Conservation (phyloP, 2,113 vertebrate genomes). For the Cebidichthys violaceus region DNA sequence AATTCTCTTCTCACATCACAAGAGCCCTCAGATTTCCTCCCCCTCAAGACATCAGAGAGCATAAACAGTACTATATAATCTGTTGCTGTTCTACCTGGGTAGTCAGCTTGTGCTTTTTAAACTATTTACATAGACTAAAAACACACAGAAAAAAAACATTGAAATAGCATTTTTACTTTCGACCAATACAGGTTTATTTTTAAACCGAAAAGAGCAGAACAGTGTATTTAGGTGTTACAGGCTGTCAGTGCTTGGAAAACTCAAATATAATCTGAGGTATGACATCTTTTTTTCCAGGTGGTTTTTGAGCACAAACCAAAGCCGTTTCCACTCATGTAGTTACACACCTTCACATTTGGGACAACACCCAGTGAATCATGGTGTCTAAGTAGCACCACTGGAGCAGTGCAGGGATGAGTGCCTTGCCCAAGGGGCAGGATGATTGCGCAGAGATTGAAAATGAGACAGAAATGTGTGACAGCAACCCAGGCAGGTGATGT, state of each 20-base stretch:
- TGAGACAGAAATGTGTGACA: constrained; percentile 48
- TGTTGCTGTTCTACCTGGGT: constrained; percentile 20
- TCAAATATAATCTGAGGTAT: too few species aligned
- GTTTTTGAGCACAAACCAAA: not conserved
- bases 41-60: constrained; percentile 23
- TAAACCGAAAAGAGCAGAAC: not conserved
- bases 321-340: constrained; percentile 16
- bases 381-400: not conserved
- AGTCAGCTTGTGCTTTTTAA: constrained; percentile 15
- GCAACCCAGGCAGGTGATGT: constrained; percentile 35
- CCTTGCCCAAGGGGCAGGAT: constrained; percentile 16
- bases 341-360: constrained; percentile 9
- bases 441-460: constrained; percentile 3
- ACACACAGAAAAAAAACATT: not conserved
- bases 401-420: constrained; percentile 6
- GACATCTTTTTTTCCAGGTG: not conserved
- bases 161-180: not conserved
- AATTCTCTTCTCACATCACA: constrained; percentile 37
- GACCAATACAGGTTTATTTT: constrained; percentile 13
- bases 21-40: constrained; percentile 32
- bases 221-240: not conserved
- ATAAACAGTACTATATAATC: constrained; percentile 32
- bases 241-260: too few species aligned
- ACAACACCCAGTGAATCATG: constrained; percentile 30
- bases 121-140: constrained; percentile 10